Percentiles rank a stretch among this genome's conserved stretches.
Conservation (phyloP, 2,797 vertebrate genomes). For the Onychomys leucogaster region DNA sequence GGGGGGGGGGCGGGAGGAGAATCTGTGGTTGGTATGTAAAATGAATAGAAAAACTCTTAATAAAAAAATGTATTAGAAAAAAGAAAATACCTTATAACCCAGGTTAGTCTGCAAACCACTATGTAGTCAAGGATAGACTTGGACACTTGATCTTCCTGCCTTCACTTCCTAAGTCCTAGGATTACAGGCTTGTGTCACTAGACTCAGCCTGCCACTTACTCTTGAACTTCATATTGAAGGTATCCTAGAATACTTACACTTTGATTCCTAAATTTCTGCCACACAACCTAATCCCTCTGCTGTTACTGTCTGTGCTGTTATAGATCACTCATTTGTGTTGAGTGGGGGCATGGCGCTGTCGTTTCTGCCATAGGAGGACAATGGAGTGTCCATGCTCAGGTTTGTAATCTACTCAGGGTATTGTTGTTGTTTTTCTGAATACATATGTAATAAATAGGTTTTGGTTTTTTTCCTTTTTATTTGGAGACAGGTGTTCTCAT, state of each 20-base stretch:
- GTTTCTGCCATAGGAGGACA: not conserved
- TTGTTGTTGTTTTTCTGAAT: not conserved
- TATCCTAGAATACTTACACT: not conserved
- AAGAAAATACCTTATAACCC: not conserved
- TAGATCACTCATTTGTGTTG: not conserved
- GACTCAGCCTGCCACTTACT: too few species aligned
- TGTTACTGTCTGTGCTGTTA: not conserved
- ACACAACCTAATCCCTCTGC: not conserved
- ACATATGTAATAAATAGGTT: not conserved
- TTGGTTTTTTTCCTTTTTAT: too few species aligned
- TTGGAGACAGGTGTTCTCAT: not conserved
- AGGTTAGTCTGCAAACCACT: not conserved
- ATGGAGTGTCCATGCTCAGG: too few species aligned
- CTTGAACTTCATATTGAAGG: not conserved
- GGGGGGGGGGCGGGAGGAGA: too few species aligned
- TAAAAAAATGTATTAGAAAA: too few species aligned
- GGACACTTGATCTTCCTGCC: too few species aligned
- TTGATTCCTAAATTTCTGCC: not conserved
- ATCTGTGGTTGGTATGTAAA: too few species aligned
- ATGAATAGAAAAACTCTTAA: too few species aligned
- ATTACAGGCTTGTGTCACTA: not conserved
- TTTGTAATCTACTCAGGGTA: not conserved
- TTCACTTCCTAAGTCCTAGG: too few species aligned
- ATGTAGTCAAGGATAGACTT: not conserved
- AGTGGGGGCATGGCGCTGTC: too few species aligned